phyloP scores from a whole-genome alignment of 2,888 invertebrate species.

The Clistopyga incitator region DNA sequence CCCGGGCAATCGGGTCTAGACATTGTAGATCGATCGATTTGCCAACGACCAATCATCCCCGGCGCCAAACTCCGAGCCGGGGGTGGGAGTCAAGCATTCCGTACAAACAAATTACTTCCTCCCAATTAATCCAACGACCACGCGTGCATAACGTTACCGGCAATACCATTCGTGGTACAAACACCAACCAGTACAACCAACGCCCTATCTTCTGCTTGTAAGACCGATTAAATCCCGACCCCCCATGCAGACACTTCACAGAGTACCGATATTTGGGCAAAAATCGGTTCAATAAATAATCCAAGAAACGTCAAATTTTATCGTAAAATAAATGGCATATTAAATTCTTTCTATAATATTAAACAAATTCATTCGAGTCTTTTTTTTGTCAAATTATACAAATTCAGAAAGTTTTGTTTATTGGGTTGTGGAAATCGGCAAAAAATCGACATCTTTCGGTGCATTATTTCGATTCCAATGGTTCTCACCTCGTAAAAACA shows the following conservation, averaged over 20 bases:
- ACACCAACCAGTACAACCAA: neutral
- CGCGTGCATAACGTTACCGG: constrained; percentile 56
- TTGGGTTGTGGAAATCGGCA: too few relatives aligned
- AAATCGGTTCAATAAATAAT: neutral
- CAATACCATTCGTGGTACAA: constrained; percentile 4
- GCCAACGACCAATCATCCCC: constrained; percentile 70
- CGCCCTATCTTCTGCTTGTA: constrained; percentile 29
- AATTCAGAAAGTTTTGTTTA: too few relatives aligned
- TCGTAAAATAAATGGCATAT: too few relatives aligned
- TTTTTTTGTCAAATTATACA: too few relatives aligned
- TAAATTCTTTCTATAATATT: too few relatives aligned
- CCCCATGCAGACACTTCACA: constrained; percentile 11
- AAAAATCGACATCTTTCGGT: neutral
- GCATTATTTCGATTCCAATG: neutral
- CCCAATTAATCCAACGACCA: constrained; percentile 72
- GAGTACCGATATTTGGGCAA: neutral
- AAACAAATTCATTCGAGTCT: too few relatives aligned
- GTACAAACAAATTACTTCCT: constrained; percentile 78
- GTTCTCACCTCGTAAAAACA: constrained; percentile 1
- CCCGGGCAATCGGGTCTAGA: constrained; percentile 46
- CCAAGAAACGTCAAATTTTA: too few relatives aligned
- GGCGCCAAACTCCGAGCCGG: constrained; percentile 8
- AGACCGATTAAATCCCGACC: constrained; percentile 40
- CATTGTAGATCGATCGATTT: constrained; percentile 72
- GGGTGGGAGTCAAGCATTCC: constrained; percentile 67